Evolutionary conservation across 2,888 invertebrate species (phyloP), one percentile per base, ranked within the genome.

Genomic region (Tachina fera): DNA sequence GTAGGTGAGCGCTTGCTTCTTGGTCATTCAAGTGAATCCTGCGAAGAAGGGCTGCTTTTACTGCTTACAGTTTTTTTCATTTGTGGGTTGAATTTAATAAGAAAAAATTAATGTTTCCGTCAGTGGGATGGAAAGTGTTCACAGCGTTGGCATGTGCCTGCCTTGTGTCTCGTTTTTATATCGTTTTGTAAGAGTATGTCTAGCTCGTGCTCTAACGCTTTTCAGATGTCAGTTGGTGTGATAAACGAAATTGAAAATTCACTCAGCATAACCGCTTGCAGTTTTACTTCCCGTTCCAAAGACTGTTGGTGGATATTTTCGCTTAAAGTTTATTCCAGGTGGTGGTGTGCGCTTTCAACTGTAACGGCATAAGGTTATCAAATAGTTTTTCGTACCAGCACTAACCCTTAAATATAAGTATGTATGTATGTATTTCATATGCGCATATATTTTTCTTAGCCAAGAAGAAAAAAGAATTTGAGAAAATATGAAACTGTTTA

Each of bases 181-280:
- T 60, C 43, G 43, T 56, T 49, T 63, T 74, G 63, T 77, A 71
- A 31, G 56, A 81, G 74, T 76, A 61, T 83, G 72, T 67, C 83
- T 68, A 83, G 82, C 85, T 61, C 67, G 75, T 75, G 75, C 82
- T 82, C 49, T 72, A 71, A 53, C 70, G 77, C 78, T 65, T 86
- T 71, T 61, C 70, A 79, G 72, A 83, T 83, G 86, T 79, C 86
- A 79, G 86, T 86, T 86, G 83, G 78, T 60, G 70, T 83, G 75
- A 86, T 83, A 86, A 86, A 83, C 79, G 86, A 79, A 79, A 83
- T 86, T 76, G 79, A 79, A 83, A 86, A 86, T 71, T 83, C 60
- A 60, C 67, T 83, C 65, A 72, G 19, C 82, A 53, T 47, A 78
- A 60, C 68, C 72, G 75, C 71, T 77, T 63, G 68, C 70, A 56